Evolutionary conservation across 2,888 invertebrate genomes (phyloP).

Genomic region (Abrostola triplasia): DNA sequence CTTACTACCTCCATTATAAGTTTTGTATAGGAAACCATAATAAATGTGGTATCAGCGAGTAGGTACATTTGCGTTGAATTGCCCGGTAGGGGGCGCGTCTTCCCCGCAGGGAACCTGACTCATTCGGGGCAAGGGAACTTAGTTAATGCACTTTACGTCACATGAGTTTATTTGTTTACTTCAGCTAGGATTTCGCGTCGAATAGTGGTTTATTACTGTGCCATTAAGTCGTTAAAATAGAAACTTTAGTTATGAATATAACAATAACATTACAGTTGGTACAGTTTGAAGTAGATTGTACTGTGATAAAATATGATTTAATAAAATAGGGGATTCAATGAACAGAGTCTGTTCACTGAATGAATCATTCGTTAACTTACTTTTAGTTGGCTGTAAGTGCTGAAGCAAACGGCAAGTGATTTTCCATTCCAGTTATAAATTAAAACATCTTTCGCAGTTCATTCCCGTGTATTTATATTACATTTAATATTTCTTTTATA

Average conservation of each 20-base stretch:
- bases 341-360: background rate
- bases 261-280: background rate
- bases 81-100: slow-evolving; percentile 55
- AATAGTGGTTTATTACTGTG: slow-evolving; percentile 42
- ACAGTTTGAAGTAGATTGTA: too few species aligned
- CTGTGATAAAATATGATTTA: background rate
- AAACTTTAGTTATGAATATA: slow-evolving; percentile 17
- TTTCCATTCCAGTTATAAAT: background rate
- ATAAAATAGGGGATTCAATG: background rate
- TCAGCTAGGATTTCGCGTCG: slow-evolving; percentile 33
- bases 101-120: slow-evolving; percentile 60
- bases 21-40: slow-evolving; percentile 47
- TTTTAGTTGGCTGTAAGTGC: slow-evolving; percentile 1
- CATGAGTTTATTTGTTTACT: slow-evolving; percentile 52
- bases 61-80: slow-evolving; percentile 49
- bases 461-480: background rate
- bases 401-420: background rate
- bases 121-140: slow-evolving; percentile 71
- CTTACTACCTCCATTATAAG: slow-evolving; percentile 26
- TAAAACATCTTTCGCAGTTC: slow-evolving; percentile 6
- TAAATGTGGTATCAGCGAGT: slow-evolving; percentile 47
- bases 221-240: slow-evolving; percentile 18
- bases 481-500: slow-evolving; percentile 9
- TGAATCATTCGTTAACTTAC: slow-evolving; percentile 1
- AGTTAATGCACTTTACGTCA: slow-evolving; percentile 76